Conservation (phyloP, 2,113 vertebrate genomes). For the Labeo rohita region DNA sequence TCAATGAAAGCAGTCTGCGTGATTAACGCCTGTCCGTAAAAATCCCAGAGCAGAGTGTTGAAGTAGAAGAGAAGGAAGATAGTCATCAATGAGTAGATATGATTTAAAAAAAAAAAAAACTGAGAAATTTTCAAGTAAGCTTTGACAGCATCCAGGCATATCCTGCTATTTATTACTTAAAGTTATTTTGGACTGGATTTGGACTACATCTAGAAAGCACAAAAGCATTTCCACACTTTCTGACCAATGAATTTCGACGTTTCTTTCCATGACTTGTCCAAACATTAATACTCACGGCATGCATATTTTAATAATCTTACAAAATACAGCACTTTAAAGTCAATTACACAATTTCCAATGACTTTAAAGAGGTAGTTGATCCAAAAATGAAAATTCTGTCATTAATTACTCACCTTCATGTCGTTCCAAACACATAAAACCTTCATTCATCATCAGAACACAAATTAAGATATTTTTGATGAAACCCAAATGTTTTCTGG, state of each 20-base stretch:
- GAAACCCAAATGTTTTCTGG: no score
- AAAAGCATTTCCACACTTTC: not conserved
- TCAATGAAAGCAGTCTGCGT: conserved; percentile 22
- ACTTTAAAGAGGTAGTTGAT: not conserved
- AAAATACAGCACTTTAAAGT: not conserved
- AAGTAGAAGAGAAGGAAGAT: conserved; percentile 19
- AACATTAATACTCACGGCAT: not conserved
- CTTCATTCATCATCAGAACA: no score
- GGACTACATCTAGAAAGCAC: not conserved
- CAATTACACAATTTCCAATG: not conserved
- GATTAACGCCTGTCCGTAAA: conserved; percentile 16
- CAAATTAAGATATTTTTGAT: no score
- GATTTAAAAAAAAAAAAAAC: conserved; percentile 40
- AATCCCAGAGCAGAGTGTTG: not conserved
- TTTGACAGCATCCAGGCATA: conserved; percentile 49
- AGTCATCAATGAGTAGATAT: conserved; percentile 65
- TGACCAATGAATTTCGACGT: not conserved
- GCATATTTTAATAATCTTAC: not conserved
- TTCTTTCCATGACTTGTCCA: not conserved
- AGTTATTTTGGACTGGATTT: not conserved
- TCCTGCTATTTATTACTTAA: conserved; percentile 10
- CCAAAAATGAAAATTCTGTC: no score
- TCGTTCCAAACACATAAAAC: no score
- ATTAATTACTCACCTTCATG: no score
- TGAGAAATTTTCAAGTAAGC: conserved; percentile 57